A percentile compares a stretch with the other conserved stretches of the same genome.
These are phyloP conservation scores for Tenthredo notha DNA, from an alignment of 2,888 invertebrate species.

Conservation along the genomic window DNA sequence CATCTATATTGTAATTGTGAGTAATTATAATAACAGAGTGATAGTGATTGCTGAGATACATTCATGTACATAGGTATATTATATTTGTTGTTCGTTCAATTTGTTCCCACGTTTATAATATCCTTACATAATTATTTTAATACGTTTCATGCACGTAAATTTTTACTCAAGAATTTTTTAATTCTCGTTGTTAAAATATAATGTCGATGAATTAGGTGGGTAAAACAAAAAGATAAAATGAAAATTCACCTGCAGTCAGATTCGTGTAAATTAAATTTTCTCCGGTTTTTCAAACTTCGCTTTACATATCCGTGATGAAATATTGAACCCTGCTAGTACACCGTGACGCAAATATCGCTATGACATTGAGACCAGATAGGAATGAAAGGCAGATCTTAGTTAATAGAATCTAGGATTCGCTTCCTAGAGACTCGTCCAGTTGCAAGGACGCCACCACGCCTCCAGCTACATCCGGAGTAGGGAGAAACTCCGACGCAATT, in stretches of 20 bases:
- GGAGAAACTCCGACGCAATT: not conserved
- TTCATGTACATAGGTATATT: not conserved
- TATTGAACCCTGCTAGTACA: slow-evolving; percentile 25
- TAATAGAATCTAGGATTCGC: slow-evolving; percentile 23
- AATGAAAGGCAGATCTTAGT: slow-evolving; percentile 44
- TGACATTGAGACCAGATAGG: slow-evolving; percentile 51
- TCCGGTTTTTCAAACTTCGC: not conserved
- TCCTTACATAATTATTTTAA: not conserved
- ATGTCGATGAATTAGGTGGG: not conserved
- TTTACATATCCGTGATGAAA: slow-evolving; percentile 23
- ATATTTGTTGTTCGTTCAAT: not conserved
- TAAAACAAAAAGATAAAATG: not conserved
- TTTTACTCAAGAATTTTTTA: not conserved
- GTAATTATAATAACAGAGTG: not conserved
- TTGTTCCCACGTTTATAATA: not conserved
- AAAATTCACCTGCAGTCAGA: not conserved
- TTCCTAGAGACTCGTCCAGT: slow-evolving; percentile 44
- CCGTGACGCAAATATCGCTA: slow-evolving; percentile 42
- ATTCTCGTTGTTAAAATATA: not conserved
- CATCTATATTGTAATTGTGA: not conserved
- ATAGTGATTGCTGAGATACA: not conserved
- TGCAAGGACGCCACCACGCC: slow-evolving; percentile 48
- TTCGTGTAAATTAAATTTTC: not conserved
- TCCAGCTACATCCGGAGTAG: slow-evolving; percentile 42
- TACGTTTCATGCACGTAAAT: not conserved